phyloP scores from a whole-genome alignment of 2,113 vertebrate genomes.

The Hippocampus abdominalis region DNA sequence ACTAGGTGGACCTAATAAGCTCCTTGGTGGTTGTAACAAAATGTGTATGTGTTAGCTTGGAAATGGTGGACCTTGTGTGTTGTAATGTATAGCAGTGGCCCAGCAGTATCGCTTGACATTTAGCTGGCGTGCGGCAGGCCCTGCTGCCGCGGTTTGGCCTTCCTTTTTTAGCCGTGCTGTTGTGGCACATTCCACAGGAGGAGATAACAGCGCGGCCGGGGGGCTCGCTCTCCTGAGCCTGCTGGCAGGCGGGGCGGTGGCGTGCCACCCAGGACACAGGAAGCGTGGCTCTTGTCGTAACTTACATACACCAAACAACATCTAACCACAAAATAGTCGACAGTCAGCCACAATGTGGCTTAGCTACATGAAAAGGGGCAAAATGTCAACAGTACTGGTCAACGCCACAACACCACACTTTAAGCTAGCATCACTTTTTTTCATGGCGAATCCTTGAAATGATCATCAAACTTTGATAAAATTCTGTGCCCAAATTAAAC shows the following conservation, averaged over 20 bases:
- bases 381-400: background rate
- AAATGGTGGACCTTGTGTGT: conserved; percentile 4
- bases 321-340: background rate
- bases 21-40: background rate
- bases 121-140: conserved; percentile 56
- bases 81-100: conserved; percentile 14
- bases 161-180: conserved; percentile 75
- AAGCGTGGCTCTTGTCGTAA: background rate
- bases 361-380: background rate
- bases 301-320: background rate
- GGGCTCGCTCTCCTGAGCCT: background rate
- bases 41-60: too few relatives aligned
- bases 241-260: background rate
- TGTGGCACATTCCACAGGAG: conserved; percentile 72
- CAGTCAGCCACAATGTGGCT: background rate
- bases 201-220: conserved; percentile 62
- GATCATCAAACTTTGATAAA: too few relatives aligned
- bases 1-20: background rate
- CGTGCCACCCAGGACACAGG: background rate
- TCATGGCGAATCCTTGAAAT: too few relatives aligned
- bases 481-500: too few relatives aligned
- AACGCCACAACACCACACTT: background rate
- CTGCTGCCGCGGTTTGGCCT: conserved; percentile 54
- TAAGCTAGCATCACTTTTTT: too few relatives aligned
- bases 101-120: conserved; percentile 72